Conservation (phyloP, 2,888 invertebrate species). For the Eupeodes latifasciatus region DNA sequence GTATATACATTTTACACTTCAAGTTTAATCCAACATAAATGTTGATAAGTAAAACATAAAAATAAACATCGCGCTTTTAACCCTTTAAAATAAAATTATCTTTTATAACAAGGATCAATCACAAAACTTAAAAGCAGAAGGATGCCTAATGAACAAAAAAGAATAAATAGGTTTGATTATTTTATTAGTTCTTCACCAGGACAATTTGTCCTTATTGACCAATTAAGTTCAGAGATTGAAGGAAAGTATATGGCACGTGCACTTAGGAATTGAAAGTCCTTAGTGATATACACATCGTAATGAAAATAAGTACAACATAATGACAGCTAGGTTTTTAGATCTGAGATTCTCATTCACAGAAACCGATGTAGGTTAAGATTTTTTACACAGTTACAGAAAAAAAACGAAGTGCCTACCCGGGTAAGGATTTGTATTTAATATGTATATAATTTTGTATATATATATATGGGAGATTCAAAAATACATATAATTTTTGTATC, state of each 20-base stretch:
- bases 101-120: not conserved
- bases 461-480: not conserved
- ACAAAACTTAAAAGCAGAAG: not conserved
- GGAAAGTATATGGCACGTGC: not conserved
- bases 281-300: constrained; percentile 8
- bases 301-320: constrained; percentile 25
- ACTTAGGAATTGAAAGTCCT: not conserved
- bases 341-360: constrained; percentile 18
- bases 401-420: not conserved
- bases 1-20: too few species aligned
- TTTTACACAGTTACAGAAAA: constrained; percentile 19
- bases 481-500: constrained; percentile 2
- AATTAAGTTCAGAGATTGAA: not conserved
- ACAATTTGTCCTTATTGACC: not conserved
- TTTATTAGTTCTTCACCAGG: not conserved
- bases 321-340: not conserved
- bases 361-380: constrained; percentile 25
- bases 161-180: not conserved
- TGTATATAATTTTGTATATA: not conserved
- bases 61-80: too few species aligned
- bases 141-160: not conserved
- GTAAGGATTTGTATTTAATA: constrained; percentile 1
- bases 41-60: too few species aligned
- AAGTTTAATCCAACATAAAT: too few species aligned
- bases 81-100: not conserved